phyloP scores from a whole-genome alignment of 2,113 vertebrate species.

The Thunnus thynnus region DNA sequence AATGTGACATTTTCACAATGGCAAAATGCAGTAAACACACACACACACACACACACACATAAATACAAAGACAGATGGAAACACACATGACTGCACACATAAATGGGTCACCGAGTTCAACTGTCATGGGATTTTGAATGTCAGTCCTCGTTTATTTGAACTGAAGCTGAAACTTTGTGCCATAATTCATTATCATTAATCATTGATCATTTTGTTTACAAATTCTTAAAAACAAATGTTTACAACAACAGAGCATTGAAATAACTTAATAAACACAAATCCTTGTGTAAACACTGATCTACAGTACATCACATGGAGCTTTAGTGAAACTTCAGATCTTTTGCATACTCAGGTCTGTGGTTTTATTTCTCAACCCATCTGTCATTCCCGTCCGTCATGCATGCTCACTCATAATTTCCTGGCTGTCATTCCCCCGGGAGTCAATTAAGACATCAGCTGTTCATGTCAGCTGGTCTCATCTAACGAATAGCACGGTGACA shows the following conservation, averaged over 20 bases:
- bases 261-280: too few relatives aligned
- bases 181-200: neutral
- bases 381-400: too few relatives aligned
- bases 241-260: neutral
- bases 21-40: constrained; percentile 14
- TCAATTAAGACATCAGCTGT: too few relatives aligned
- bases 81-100: neutral
- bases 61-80: neutral
- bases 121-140: neutral
- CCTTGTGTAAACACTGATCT: neutral
- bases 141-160: neutral
- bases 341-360: too few relatives aligned
- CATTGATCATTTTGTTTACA: neutral
- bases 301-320: too few relatives aligned
- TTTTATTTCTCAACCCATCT: too few relatives aligned
- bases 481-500: too few relatives aligned
- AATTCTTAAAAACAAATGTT: neutral
- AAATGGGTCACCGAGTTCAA: constrained; percentile 1
- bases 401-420: too few relatives aligned
- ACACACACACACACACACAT: constrained; percentile 3
- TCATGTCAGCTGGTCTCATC: too few relatives aligned
- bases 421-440: too few relatives aligned
- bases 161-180: neutral
- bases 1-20: constrained; percentile 62
- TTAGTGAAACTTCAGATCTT: too few relatives aligned